A percentile compares a stretch with the other conserved stretches of the same genome.
Evolutionary conservation across 2,113 vertebrate genomes (phyloP).

Genomic region (Ceyx melanurus): DNA sequence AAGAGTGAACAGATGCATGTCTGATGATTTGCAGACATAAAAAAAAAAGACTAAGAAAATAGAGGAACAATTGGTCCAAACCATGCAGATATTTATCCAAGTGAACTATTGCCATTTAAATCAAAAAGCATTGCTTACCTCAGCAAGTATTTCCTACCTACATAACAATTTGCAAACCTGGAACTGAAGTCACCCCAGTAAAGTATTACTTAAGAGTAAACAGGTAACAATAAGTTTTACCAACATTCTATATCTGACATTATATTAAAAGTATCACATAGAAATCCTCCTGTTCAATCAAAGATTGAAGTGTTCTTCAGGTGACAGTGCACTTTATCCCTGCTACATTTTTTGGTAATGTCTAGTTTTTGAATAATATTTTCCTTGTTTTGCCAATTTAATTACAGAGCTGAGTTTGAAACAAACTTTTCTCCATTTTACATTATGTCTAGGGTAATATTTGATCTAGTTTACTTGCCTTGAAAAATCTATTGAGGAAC

Average conservation of each 20-base stretch:
- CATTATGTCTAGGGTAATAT: neutral
- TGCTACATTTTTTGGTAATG: neutral
- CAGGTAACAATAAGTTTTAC: slow-evolving; percentile 9
- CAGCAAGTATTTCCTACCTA: slow-evolving; percentile 15
- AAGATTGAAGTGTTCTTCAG: neutral
- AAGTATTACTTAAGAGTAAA: slow-evolving; percentile 18
- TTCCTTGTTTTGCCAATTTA: neutral
- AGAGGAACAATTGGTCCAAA: slow-evolving; percentile 19
- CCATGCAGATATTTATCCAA: slow-evolving; percentile 14
- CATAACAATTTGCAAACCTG: neutral
- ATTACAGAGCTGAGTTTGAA: neutral
- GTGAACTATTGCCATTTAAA: slow-evolving; percentile 50
- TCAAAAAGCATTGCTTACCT: slow-evolving; percentile 25
- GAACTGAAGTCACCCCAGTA: neutral
- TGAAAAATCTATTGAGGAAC: neutral
- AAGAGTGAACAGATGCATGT: neutral
- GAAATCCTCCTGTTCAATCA: neutral
- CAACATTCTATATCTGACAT: neutral
- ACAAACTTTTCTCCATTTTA: neutral
- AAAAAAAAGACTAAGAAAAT: slow-evolving; percentile 31
- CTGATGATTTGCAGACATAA: neutral
- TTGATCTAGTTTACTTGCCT: neutral
- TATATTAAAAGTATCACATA: neutral
- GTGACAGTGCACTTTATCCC: neutral
- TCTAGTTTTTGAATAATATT: neutral